A percentile compares a stretch with the other conserved stretches of the same genome.
These are phyloP conservation scores for Oreochromis spilurus DNA, from an alignment of 2,113 vertebrate genomes.

Conservation along the genomic window DNA sequence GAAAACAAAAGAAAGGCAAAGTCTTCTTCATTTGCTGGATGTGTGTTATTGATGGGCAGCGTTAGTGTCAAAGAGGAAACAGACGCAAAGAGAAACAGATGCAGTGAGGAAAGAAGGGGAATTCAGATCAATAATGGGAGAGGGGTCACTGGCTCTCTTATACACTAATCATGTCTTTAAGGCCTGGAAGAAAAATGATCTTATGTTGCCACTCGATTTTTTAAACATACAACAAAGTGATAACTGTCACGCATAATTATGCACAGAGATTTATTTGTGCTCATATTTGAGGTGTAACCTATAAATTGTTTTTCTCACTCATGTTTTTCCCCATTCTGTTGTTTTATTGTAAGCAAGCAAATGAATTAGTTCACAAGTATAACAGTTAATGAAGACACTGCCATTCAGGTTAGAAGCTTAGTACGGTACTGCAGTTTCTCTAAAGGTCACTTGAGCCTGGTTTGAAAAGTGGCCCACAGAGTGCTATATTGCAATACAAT, in stretches of 20 bases:
- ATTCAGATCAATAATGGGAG: slow-evolving; percentile 35
- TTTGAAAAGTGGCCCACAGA: not conserved
- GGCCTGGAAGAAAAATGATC: not conserved
- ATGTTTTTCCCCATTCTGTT: not conserved
- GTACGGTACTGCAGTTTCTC: not conserved
- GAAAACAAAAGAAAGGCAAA: not conserved
- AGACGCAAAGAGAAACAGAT: slow-evolving; percentile 6
- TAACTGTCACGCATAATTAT: not conserved
- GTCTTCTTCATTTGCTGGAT: not conserved
- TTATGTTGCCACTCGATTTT: not conserved
- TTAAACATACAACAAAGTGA: not conserved
- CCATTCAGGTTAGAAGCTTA: not conserved
- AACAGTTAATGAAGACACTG: not conserved
- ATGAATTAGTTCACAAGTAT: not conserved
- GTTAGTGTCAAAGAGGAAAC: slow-evolving; percentile 2
- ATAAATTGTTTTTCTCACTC: not conserved
- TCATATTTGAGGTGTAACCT: not conserved
- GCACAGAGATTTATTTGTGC: not conserved
- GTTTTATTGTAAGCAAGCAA: not conserved
- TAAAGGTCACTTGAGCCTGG: not conserved
- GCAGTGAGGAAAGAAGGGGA: slow-evolving; percentile 2
- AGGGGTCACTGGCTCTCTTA: not conserved
- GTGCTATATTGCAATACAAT: not conserved
- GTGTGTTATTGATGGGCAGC: not conserved
- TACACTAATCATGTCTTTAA: slow-evolving; percentile 17